Conservation (phyloP, 2,113 vertebrate species). For the Dissostichus mawsoni region DNA sequence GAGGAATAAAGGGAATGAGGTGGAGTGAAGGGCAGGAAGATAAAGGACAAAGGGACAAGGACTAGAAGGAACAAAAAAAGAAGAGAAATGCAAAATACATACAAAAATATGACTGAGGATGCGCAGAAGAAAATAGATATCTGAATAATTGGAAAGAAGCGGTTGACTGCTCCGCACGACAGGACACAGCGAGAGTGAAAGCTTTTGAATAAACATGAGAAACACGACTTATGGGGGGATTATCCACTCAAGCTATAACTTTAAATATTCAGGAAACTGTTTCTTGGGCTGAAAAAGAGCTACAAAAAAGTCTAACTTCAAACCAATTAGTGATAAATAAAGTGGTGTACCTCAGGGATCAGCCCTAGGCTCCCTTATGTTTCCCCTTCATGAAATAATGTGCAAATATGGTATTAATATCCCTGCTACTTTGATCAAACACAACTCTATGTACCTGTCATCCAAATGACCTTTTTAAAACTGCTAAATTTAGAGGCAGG, state of each 20-base stretch:
- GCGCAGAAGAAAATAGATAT: slow-evolving; percentile 8
- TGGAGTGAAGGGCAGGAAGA: slow-evolving; percentile 42
- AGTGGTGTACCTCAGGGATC: too few species aligned
- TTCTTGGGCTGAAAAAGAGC: neutral
- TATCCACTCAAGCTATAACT: neutral
- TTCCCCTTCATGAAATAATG: too few species aligned
- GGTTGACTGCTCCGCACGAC: neutral
- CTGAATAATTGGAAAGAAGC: slow-evolving; percentile 31
- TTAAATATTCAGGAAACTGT: neutral
- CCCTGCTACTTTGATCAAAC: too few species aligned
- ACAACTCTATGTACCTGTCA: too few species aligned
- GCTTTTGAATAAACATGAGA: slow-evolving; percentile 21
- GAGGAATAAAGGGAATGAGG: slow-evolving; percentile 48
- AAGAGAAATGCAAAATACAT: slow-evolving; percentile 7
- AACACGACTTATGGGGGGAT: slow-evolving; percentile 4
- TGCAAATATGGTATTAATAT: too few species aligned
- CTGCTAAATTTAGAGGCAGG: too few species aligned
- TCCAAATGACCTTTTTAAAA: too few species aligned
- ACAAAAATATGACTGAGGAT: neutral
- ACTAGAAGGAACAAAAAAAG: neutral
- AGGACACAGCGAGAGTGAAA: neutral
- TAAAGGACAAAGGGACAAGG: slow-evolving; percentile 49
- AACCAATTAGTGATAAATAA: neutral
- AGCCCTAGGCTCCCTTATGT: too few species aligned
- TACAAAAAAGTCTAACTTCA: neutral